Evolutionary conservation across 2,113 vertebrate species (phyloP), one percentile per base, ranked within the genome.

Genomic region (Ammospiza caudacuta): DNA sequence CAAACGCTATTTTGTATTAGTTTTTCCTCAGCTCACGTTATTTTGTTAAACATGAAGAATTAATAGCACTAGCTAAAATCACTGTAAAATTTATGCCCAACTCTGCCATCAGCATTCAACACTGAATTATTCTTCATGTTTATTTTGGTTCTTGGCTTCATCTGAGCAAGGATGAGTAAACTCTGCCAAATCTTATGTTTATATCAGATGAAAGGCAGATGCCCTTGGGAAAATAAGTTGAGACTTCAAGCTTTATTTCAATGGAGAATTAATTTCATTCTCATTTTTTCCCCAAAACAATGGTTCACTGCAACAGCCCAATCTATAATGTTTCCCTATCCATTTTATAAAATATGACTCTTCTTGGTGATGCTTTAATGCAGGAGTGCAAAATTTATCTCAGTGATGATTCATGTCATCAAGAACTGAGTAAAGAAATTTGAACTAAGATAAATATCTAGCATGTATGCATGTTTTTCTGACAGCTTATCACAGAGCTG

Each of bases 121-220:
- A 61, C 57, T 84, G 69, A 91, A 82, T 92, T 83, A 63, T 64
- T 91, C 55, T 77, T 75, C 14, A 76, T 73, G 62, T 86, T 86
- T 83, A 33, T 76, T 95, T 79, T 61, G 67, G 54, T 79, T 92
- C 41, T 87, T 77, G 78, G 52, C 69, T 94, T 91, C 33, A 23
- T 89, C 35, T 89, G 73, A 91, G 49, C 25, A 94, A 81, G 77
- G 47, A 74, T 47, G 37, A 91, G 51, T 44, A 94, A 88, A 76
- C 5, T 69, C 64, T 82, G 67, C 43, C 73, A 94, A 67, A 84
- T 90, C 69, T 87, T 72, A 58, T 83, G 81, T 79, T 78, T 57
- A 35, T 63, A 41, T 77, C 61, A 41, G 46, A 51, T 72, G 27
- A 31, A 82, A 88, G 41, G 20, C 57, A 87, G 37, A 83, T 78